Evolutionary conservation across 2,888 invertebrate genomes (phyloP), one percentile per base, ranked within the genome.

Genomic region (Drosophila paracracens): DNA sequence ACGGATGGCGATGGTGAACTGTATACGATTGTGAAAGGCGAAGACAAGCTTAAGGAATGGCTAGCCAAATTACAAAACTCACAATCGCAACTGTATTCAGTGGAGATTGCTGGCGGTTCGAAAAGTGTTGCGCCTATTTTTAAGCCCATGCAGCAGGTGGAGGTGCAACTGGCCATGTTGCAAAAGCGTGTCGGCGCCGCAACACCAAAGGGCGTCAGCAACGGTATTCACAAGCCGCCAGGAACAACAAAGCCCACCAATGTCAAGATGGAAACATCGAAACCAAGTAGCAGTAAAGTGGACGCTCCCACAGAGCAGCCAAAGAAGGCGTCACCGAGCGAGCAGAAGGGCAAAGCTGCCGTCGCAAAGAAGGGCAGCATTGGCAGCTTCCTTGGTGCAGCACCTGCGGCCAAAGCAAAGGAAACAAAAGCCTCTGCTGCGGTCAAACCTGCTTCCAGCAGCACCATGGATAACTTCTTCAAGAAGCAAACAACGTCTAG

Each of bases 41-140:
- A 92, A 56, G 68, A 70, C 13, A 89, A 90, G 60, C 57, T 91
- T 4, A 69, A 85, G 25, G 85, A 91, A 59, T 91, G 89, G 83
- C 59, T 91, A 4, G 36, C 61, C 10, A 84, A 90, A 62, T 77
- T 92, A 8, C 72, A 85, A 59, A 80, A 90, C 74, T 83, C 87
- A 0, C 75, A 91, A 25, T 87, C 86, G 10, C 64, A 84, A 16
- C 72, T 92, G 10, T 93, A 93, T 50, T 91, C 92, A 4, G 91
- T 91, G 8, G 91, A 93, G 64, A 70, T 89, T 16, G 86, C 84
- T 2, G 92, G 93, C 3, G 92, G 91, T n/a, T 83, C 91, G 5
- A 92, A 91, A 56, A 63, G 83, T 0, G 84, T 89, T 2, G 89
- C 92, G 2, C 71, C 82, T 4, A 70, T 85, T 13, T 92, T 92